Evolutionary conservation across 2,797 vertebrate species (phyloP), one percentile per base, ranked within the genome.

Genomic region (Varecia variegata): DNA sequence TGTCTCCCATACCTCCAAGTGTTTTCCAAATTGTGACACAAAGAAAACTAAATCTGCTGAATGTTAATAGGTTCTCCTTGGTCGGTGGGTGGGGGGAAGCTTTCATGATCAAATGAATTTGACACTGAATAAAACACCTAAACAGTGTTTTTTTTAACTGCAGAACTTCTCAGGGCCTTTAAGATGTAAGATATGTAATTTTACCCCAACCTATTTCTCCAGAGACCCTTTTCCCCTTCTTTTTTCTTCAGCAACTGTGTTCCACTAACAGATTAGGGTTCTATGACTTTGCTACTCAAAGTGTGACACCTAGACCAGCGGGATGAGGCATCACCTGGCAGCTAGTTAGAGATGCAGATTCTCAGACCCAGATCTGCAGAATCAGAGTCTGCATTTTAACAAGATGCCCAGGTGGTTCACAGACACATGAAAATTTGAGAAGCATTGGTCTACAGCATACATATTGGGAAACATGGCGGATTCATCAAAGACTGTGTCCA

Each of bases 11-110:
- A 25, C 71, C 58, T 93, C 68, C 30, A 56, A 80, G 14, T 84
- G 21, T 70, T 80, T 83, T 93, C 70, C 92, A 95, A 93, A 88
- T 56, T 25, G 27, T 80, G 77, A 89, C 60, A 40, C 38, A 47
- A 93, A 80, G 50, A 83, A 84, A 27, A 65, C 3, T 35, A 87
- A 73, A 68, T 94, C 35, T 86, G 58, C 60, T 65, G 35, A 70
- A 50, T 54, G 15, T 73, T 83, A 90, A 67, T 43, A 65, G 21
- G 5, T 74, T 80, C 74, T 90, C 76, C 38, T 90, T 68, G 23
- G 60, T 17, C 3, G 23, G 3, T 50, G 54, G 3, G 9, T 21
- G 15, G 1, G 62, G 15, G 7, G 35, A 32, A 38, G 3, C 1
- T 94, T 83, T 90, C 10, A 40, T 60, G 25, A 89, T 38, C 52